These are phyloP conservation scores for Lates calcarifer DNA, from an alignment of 2,113 vertebrate species.

Conservation along the genomic window DNA sequence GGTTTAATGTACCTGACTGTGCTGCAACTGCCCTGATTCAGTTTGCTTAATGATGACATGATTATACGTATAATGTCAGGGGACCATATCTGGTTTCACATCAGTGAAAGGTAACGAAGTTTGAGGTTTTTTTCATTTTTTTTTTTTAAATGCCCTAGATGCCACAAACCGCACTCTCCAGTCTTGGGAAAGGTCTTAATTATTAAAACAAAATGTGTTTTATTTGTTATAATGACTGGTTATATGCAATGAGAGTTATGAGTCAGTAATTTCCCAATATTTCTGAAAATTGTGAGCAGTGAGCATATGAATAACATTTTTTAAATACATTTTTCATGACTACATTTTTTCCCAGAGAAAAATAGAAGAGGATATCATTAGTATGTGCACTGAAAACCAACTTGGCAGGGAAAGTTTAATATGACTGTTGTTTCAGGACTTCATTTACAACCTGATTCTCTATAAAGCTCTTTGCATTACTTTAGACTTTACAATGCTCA, in stretches of 20 bases:
- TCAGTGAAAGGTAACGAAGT: background rate
- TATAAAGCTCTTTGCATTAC: constrained; percentile 56
- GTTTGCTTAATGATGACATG: background rate
- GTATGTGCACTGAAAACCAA: constrained; percentile 26
- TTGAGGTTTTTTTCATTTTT: background rate
- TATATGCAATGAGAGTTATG: background rate
- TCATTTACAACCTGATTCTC: constrained; percentile 62
- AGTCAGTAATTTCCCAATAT: background rate
- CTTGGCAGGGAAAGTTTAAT: constrained; percentile 45
- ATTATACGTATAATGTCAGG: background rate
- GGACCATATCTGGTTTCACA: background rate
- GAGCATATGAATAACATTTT: background rate
- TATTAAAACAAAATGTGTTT: background rate
- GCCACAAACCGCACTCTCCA: background rate
- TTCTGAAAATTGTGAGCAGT: background rate
- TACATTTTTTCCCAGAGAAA: too few species aligned
- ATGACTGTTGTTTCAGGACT: constrained; percentile 63
- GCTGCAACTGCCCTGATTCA: background rate
- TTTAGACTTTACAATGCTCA: constrained; percentile 75
- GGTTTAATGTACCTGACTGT: constrained; percentile 16
- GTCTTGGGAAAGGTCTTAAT: background rate
- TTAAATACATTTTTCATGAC: too few species aligned
- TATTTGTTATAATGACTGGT: background rate
- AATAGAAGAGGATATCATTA: constrained; percentile 15
- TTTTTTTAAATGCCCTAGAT: background rate